These are phyloP conservation scores for Volucella inflata DNA, from an alignment of 2,888 invertebrate genomes.

Conservation along the genomic window DNA sequence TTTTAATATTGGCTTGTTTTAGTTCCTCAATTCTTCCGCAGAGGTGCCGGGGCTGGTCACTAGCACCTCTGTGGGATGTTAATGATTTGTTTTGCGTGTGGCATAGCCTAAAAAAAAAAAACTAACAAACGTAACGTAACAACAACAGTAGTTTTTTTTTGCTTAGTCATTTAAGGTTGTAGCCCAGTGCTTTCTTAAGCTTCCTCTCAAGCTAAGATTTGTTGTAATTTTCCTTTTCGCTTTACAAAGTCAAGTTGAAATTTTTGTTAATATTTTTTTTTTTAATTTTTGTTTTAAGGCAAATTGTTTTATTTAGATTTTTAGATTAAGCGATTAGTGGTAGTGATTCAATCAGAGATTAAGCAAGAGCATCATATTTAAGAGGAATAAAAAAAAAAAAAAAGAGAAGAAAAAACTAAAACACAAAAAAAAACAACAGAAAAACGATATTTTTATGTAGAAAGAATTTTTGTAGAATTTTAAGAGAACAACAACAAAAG, in stretches of 20 bases:
- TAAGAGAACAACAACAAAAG: conserved; percentile 55
- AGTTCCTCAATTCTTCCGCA: conserved; percentile 3
- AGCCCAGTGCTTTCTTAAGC: conserved; percentile 20
- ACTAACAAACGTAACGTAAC: conserved; percentile 34
- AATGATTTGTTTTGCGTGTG: conserved; percentile 24
- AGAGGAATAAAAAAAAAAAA: conserved; percentile 43
- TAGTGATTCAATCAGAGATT: conserved; percentile 73
- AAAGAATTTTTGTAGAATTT: conserved; percentile 71
- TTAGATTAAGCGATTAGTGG: conserved; percentile 51
- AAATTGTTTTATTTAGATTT: conserved; percentile 45
- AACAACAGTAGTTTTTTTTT: conserved; percentile 35
- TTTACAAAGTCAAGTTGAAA: conserved; percentile 43
- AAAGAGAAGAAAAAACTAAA: conserved; percentile 6
- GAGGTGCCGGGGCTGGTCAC: conserved; percentile 23
- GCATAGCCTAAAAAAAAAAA: conserved; percentile 50
- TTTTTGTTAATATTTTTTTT: conserved; percentile 41
- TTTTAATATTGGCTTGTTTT: background rate
- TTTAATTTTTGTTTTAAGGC: conserved; percentile 29
- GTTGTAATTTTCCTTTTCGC: conserved; percentile 40
- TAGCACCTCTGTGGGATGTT: background rate
- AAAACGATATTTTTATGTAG: conserved; percentile 72
- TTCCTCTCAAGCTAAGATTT: conserved; percentile 27
- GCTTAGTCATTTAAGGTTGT: conserved; percentile 48
- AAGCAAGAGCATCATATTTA: conserved; percentile 61
- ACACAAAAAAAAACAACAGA: conserved; percentile 17